Conservation (phyloP, 2,113 vertebrate genomes). For the Nothoprocta perdicaria region DNA sequence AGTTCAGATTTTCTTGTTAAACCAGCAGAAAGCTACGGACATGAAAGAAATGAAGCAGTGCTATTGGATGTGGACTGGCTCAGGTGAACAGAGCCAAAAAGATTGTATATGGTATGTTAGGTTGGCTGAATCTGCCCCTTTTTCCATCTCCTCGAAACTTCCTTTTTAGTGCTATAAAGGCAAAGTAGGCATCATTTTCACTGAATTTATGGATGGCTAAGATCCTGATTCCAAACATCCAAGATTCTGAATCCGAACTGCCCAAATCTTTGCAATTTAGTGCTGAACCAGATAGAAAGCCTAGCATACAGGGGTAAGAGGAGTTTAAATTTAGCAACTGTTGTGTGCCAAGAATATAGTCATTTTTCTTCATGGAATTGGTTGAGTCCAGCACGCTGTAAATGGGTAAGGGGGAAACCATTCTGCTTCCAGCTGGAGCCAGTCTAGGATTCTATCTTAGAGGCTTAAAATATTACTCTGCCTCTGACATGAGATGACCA, state of each 20-base stretch:
- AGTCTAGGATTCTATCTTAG: background rate
- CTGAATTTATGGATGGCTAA: constrained; percentile 29
- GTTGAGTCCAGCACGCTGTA: constrained; percentile 53
- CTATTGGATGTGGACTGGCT: background rate
- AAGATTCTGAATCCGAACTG: background rate
- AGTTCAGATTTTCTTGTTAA: background rate
- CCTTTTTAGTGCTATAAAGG: background rate
- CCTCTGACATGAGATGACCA: constrained; percentile 30
- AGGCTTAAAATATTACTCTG: constrained; percentile 37
- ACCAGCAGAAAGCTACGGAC: background rate
- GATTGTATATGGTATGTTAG: background rate
- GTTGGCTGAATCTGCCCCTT: constrained; percentile 12
- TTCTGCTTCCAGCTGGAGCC: constrained; percentile 55
- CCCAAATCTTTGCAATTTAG: constrained; percentile 31
- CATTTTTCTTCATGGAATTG: constrained; percentile 61
- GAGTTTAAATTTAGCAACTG: constrained; percentile 62
- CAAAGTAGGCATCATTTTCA: constrained; percentile 12
- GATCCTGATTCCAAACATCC: background rate
- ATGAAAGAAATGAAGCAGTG: background rate
- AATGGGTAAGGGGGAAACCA: constrained; percentile 46
- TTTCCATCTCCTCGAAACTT: constrained; percentile 17
- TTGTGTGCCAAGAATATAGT: constrained; percentile 43
- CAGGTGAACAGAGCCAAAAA: background rate
- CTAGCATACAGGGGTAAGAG: constrained; percentile 11
- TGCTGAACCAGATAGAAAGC: constrained; percentile 43